Conservation (phyloP, 1,140 invertebrate species). For the Charaxes varanes region DNA sequence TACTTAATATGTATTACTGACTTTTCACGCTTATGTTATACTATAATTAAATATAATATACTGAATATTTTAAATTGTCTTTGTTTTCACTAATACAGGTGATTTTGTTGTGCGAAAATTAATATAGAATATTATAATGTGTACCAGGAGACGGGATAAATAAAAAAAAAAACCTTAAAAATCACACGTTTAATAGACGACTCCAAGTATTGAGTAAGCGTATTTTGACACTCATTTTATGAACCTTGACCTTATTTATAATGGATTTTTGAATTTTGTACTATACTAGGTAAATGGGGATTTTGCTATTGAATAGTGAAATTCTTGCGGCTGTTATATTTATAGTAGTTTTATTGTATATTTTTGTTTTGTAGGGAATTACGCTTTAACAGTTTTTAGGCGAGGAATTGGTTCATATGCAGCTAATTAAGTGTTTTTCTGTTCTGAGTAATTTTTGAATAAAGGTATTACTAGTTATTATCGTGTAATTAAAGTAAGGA, state of each 20-base stretch:
- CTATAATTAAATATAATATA: too few species aligned
- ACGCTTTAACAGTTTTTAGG: constrained; percentile 13
- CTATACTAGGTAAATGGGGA: constrained; percentile 39
- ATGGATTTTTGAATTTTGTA: constrained; percentile 32
- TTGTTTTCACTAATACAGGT: too few species aligned
- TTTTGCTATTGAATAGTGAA: constrained; percentile 68
- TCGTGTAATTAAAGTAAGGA: background rate
- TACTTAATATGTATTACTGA: too few species aligned
- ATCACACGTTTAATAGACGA: too few species aligned
- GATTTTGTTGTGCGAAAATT: too few species aligned
- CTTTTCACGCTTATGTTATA: too few species aligned
- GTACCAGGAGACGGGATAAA: too few species aligned
- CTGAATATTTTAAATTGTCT: too few species aligned
- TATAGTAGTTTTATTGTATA: constrained; percentile 63
- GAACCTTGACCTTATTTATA: constrained; percentile 6
- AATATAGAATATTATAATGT: too few species aligned
- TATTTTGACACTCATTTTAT: constrained; percentile 8
- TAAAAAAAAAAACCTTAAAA: too few species aligned
- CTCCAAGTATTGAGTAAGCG: too few species aligned
- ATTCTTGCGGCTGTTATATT: constrained; percentile 65
- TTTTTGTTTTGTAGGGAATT: constrained; percentile 45
- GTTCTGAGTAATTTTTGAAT: constrained; percentile 16
- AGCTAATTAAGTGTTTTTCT: constrained; percentile 27
- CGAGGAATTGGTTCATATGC: constrained; percentile 18
- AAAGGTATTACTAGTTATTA: background rate